phyloP scores from a whole-genome alignment of 2,797 vertebrate genomes.

The Discoglossus pictus region DNA sequence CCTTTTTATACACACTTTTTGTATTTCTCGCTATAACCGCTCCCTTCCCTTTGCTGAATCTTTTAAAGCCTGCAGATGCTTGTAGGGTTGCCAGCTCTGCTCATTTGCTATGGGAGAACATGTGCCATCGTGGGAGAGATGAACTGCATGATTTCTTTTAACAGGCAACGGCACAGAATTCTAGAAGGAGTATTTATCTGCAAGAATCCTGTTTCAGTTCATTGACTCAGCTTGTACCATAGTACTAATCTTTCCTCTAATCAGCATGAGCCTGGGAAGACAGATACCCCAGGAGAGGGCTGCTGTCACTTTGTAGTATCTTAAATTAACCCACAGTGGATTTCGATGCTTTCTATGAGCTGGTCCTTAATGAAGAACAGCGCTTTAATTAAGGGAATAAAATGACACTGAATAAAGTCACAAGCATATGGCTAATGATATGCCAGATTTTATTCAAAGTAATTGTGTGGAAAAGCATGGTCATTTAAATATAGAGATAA shows the following conservation, averaged over 20 bases:
- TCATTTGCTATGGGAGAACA: conserved; percentile 28
- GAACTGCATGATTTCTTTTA: conserved; percentile 57
- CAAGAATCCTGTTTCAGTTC: conserved; percentile 28
- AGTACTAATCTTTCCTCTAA: conserved; percentile 51
- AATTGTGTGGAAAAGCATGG: neutral
- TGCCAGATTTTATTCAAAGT: conserved; percentile 8
- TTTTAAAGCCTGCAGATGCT: conserved; percentile 13
- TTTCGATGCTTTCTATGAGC: neutral
- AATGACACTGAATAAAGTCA: conserved; percentile 21
- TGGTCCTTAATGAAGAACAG: conserved; percentile 42
- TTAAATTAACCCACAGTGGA: conserved; percentile 45
- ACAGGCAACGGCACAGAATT: conserved; percentile 47
- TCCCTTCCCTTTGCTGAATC: conserved; percentile 1
- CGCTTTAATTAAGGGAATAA: conserved; percentile 41
- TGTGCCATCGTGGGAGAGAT: conserved; percentile 35
- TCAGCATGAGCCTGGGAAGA: conserved; percentile 50
- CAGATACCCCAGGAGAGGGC: conserved; percentile 30
- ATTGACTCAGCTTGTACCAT: conserved; percentile 42
- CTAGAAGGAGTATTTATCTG: conserved; percentile 44
- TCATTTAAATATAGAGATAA: too few relatives aligned
- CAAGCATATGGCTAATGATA: conserved; percentile 35
- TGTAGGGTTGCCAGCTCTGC: conserved; percentile 16
- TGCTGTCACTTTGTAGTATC: conserved; percentile 41
- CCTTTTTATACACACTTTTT: too few relatives aligned
- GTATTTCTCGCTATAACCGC: too few relatives aligned